These are phyloP conservation scores for Spizaetus ornatus DNA, from an alignment of 2,113 vertebrate species.

Conservation along the genomic window DNA sequence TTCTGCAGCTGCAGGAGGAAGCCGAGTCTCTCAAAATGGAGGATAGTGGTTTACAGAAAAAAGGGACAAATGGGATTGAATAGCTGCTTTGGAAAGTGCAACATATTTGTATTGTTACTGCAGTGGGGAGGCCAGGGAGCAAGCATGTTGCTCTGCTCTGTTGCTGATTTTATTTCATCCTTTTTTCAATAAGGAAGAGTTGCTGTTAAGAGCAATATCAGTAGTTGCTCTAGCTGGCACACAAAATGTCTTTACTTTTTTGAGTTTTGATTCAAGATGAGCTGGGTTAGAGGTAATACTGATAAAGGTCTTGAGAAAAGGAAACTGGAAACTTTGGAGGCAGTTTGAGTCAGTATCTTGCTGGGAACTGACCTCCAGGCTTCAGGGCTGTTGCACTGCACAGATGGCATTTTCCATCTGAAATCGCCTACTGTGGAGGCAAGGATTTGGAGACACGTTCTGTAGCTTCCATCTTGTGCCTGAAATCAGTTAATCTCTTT, in stretches of 20 bases:
- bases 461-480: neutral
- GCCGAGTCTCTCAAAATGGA: neutral
- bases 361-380: neutral
- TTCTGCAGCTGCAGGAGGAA: neutral
- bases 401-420: neutral
- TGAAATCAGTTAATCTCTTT: neutral
- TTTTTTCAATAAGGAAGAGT: neutral
- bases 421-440: neutral
- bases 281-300: neutral
- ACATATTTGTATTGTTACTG: neutral
- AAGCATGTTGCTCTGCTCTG: neutral
- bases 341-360: neutral
- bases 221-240: neutral
- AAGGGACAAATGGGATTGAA: neutral
- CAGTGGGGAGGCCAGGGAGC: neutral
- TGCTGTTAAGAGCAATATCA: neutral
- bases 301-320: neutral
- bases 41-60: neutral
- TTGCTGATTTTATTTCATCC: neutral
- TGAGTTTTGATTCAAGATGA: neutral
- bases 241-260: neutral
- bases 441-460: neutral
- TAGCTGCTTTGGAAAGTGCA: neutral
- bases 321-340: neutral
- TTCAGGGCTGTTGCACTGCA: neutral